Conservation (phyloP, 2,888 invertebrate genomes). For the Serrognathus titanus region DNA sequence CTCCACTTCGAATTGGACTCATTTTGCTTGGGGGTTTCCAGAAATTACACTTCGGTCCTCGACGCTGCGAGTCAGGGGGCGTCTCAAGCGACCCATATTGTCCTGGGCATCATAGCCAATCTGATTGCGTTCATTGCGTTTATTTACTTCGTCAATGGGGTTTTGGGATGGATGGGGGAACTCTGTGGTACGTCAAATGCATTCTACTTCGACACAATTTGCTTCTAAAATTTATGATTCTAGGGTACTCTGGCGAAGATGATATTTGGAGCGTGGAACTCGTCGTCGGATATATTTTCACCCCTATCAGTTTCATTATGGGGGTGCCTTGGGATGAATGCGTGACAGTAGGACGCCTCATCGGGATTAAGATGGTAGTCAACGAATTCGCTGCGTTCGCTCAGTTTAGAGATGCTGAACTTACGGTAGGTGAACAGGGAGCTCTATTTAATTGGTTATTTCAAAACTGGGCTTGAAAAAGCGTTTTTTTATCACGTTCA, state of each 20-base stretch:
- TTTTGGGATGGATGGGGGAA: conserved; percentile 76
- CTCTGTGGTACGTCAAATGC: conserved; percentile 64
- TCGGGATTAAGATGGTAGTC: conserved; percentile 86
- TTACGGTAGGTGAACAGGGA: conserved; percentile 53
- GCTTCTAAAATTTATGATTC: conserved; percentile 1
- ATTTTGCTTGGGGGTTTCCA: conserved; percentile 41
- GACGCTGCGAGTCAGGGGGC: conserved; percentile 93
- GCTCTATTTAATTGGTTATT: neutral
- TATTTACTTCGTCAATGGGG: conserved; percentile 77
- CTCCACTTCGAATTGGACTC: neutral
- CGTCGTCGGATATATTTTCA: conserved; percentile 83
- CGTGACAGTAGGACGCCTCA: conserved; percentile 72
- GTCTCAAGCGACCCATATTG: conserved; percentile 71
- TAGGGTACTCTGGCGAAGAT: conserved; percentile 39
- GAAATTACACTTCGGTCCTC: conserved; percentile 76
- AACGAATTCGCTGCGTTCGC: conserved; percentile 93
- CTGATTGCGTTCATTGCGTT: conserved; percentile 89
- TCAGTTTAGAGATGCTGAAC: conserved; percentile 64
- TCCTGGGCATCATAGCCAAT: conserved; percentile 86
- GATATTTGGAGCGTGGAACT: conserved; percentile 63
- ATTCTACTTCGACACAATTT: too few species aligned
- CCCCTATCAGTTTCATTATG: conserved; percentile 87
- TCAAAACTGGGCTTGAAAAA: neutral
- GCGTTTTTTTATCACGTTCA: too few species aligned
- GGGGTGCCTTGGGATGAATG: conserved; percentile 76